Conservation (phyloP, 2,113 vertebrate genomes). For the Eclectus roratus region DNA sequence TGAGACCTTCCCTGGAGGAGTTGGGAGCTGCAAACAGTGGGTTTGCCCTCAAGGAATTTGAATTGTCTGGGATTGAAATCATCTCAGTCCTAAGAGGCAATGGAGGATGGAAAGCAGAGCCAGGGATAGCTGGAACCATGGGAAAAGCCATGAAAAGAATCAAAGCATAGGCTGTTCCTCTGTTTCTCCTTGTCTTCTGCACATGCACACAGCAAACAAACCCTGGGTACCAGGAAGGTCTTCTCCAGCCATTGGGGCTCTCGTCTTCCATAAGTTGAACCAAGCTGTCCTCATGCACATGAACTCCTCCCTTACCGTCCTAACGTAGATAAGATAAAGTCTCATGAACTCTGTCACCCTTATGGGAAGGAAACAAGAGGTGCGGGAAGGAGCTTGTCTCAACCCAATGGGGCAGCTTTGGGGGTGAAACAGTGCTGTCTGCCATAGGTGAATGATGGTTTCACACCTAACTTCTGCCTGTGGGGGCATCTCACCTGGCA, state of each 20-base stretch:
- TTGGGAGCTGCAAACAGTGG: neutral
- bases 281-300: neutral
- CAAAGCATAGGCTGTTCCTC: neutral
- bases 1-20: neutral
- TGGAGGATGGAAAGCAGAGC: neutral
- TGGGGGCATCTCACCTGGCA: neutral
- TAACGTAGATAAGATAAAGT: neutral
- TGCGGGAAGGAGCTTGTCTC: neutral
- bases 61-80: neutral
- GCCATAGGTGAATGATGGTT: accelerated
- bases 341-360: neutral
- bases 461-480: neutral
- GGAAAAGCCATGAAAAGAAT: neutral
- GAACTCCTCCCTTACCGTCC: neutral
- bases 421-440: neutral
- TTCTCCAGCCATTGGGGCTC: neutral
- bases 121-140: neutral
- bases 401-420: accelerated
- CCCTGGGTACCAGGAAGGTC: neutral
- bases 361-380: neutral
- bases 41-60: neutral
- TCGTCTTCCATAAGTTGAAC: accelerated
- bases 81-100: neutral
- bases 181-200: neutral
- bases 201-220: neutral